Conservation (phyloP, 2,797 vertebrate genomes). For the Cichlasoma orientale region DNA sequence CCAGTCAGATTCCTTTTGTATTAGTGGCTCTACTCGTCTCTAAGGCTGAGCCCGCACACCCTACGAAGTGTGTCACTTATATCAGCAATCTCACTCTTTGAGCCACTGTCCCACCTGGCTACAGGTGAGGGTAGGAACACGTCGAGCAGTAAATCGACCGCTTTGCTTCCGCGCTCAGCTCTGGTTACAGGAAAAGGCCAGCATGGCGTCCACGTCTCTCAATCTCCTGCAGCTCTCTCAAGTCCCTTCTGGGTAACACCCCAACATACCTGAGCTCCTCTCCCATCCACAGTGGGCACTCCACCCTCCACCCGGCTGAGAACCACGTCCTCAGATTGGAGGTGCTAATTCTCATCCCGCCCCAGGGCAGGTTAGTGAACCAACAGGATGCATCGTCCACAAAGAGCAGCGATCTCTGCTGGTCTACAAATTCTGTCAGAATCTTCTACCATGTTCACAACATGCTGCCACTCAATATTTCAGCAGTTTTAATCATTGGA, state of each 20-base stretch:
- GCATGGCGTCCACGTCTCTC: background rate
- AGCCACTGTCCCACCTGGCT: background rate
- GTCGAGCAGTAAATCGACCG: background rate
- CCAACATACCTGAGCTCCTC: background rate
- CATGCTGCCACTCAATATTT: background rate
- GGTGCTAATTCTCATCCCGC: accelerated
- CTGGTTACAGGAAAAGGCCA: background rate
- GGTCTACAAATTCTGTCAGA: accelerated
- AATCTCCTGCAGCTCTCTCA: background rate
- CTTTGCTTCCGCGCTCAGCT: too few relatives aligned
- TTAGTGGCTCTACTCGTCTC: background rate
- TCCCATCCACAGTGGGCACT: accelerated
- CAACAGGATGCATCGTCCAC: background rate
- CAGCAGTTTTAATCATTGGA: accelerated
- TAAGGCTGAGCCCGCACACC: background rate
- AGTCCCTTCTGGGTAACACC: background rate
- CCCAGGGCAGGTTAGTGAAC: background rate
- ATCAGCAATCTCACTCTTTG: background rate
- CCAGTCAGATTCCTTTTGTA: too few relatives aligned
- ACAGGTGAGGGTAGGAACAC: background rate
- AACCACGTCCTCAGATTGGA: background rate
- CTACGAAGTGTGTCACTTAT: background rate
- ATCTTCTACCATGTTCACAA: background rate
- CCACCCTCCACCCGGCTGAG: background rate
- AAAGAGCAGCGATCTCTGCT: background rate